phyloP scores from a whole-genome alignment of 2,888 invertebrate species.

The Agriopis marginaria region DNA sequence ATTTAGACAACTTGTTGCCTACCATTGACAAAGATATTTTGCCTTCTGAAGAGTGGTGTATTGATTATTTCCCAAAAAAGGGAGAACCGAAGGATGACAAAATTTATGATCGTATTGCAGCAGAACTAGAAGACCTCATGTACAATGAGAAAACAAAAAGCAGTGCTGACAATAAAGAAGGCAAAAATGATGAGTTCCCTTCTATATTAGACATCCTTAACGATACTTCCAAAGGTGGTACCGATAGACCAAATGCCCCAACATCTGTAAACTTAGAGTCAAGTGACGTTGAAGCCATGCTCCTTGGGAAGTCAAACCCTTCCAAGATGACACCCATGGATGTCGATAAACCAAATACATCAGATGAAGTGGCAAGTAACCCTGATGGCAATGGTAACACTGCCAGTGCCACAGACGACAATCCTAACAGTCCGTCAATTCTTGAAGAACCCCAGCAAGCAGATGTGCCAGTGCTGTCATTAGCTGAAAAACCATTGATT shows the following conservation, averaged over 20 bases:
- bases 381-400: slow-evolving; percentile 21
- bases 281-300: slow-evolving; percentile 81
- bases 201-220: slow-evolving; percentile 84
- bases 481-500: slow-evolving; percentile 31
- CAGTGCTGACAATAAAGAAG: slow-evolving; percentile 66
- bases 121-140: slow-evolving; percentile 82
- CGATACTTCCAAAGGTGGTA: slow-evolving; percentile 59
- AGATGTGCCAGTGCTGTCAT: slow-evolving; percentile 34
- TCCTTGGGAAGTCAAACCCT: slow-evolving; percentile 68
- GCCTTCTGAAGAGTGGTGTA: slow-evolving; percentile 78
- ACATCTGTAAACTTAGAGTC: slow-evolving; percentile 68
- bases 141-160: slow-evolving; percentile 69
- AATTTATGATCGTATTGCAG: slow-evolving; percentile 83
- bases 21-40: slow-evolving; percentile 68
- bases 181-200: slow-evolving; percentile 77
- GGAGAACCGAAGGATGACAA: slow-evolving; percentile 79
- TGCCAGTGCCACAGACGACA: slow-evolving; percentile 50
- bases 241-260: slow-evolving; percentile 57
- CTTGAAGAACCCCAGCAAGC: slow-evolving; percentile 65
- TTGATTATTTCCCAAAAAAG: slow-evolving; percentile 77
- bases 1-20: slow-evolving; percentile 68
- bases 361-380: slow-evolving; percentile 57
- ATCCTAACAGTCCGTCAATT: slow-evolving; percentile 77
- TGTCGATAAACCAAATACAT: slow-evolving; percentile 64
- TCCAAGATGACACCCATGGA: slow-evolving; percentile 63